Evolutionary conservation across 2,797 vertebrate genomes (phyloP).

Genomic region (Psittacula derbiana): DNA sequence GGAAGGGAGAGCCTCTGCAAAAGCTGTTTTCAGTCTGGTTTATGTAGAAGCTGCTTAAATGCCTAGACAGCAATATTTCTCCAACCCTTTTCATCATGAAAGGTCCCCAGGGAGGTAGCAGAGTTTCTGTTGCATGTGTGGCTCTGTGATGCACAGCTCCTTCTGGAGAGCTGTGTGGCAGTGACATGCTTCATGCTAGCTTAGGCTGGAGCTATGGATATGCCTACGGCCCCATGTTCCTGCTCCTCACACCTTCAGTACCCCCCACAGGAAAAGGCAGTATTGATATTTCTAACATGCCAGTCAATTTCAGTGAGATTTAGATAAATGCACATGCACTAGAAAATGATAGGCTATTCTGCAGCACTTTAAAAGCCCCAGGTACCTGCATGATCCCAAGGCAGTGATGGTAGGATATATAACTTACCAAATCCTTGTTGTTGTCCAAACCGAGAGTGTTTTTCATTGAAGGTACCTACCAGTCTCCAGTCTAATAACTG

Average conservation of each 20-base stretch:
- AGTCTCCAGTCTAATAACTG: neutral
- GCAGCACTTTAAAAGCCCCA: neutral
- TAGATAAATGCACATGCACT: neutral
- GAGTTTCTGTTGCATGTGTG: neutral
- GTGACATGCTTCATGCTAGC: accelerated
- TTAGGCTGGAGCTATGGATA: neutral
- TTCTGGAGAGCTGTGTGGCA: neutral
- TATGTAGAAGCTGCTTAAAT: neutral
- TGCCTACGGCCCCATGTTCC: neutral
- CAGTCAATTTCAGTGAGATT: neutral
- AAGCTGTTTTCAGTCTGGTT: constrained; percentile 31
- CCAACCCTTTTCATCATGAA: neutral
- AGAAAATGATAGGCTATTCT: neutral
- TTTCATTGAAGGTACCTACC: neutral
- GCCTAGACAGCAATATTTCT: constrained; percentile 51
- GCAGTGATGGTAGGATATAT: neutral
- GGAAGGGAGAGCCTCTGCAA: constrained; percentile 20
- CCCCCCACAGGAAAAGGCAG: neutral
- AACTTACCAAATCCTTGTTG: neutral
- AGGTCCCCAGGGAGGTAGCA: neutral
- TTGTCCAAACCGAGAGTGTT: neutral
- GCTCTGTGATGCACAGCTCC: neutral
- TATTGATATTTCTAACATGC: neutral
- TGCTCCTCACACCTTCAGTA: neutral
- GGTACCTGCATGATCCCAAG: neutral